Evolutionary conservation across 2,888 invertebrate species (phyloP), one percentile per base, ranked within the genome.

Genomic region (Zelleria hepariella): DNA sequence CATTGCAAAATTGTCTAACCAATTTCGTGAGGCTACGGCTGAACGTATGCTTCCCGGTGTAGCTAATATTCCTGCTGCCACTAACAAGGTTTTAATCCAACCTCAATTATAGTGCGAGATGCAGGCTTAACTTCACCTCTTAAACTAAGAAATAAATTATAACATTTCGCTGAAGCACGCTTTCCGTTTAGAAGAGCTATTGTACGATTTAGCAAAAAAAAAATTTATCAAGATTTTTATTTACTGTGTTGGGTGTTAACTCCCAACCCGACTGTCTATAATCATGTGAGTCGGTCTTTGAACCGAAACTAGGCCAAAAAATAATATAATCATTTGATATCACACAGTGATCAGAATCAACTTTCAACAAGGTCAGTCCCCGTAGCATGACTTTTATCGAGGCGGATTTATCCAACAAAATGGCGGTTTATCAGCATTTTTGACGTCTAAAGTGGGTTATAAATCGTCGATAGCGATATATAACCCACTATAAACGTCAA

Each of bases 191-290:
- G 18, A 42, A 63, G 32, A 20, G 20, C 24, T 20, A 62, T 60
- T 15, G 59, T 51, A 54, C 47, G 42, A 7, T 61, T 54, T 24
- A 66, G 52, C 62, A 60, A 64, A 51, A 53, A 57, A 0, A 65
- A 52, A 8, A n/a, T n/a, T 61, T 62, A 57, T 63, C 58, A 23
- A 65, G 27, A 51, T 53, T 60, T 49, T 52, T 18, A 51, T 61
- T 60, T 8, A 58, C 23, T n/a, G 56, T 5, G 53, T 63, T 63
- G 10, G 26, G 1, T 0, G 27, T 6, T 7, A 66, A 49, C 21
- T 59, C 61, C 66, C 66, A 66, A 0, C 63, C 65, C 0, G 66
- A 67, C 42, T 66, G 66, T 48, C 62, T 60, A 24, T 62, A 51
- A 1, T 27, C 55, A 10, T 27, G 7, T 2, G 58, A 24, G 52